phyloP scores from a whole-genome alignment of 2,113 vertebrate genomes.

The Rhipidura dahli region DNA sequence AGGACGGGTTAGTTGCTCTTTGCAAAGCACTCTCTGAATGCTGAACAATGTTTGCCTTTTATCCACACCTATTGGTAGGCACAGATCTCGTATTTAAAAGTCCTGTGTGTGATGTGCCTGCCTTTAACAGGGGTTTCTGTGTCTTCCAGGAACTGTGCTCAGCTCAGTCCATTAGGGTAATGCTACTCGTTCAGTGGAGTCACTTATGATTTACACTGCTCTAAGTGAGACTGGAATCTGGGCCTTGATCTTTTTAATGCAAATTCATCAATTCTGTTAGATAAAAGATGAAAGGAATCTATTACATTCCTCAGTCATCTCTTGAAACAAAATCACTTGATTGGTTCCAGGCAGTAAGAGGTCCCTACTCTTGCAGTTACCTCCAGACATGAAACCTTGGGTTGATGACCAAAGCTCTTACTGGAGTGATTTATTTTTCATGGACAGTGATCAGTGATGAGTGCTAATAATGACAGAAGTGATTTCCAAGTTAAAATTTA shows the following conservation, averaged over 20 bases:
- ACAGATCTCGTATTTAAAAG: not conserved
- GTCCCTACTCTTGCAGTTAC: not conserved
- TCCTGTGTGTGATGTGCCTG: not conserved
- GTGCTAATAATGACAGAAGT: not conserved
- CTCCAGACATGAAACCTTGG: not conserved
- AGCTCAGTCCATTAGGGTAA: not conserved
- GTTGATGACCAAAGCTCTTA: not conserved
- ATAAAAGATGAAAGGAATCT: constrained; percentile 21
- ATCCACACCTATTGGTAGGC: not conserved
- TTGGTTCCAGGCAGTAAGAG: not conserved
- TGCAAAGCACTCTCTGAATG: not conserved
- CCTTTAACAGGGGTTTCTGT: not conserved
- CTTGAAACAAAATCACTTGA: constrained; percentile 18
- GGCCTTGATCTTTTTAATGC: constrained; percentile 28
- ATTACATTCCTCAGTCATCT: not conserved
- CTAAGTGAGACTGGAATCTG: not conserved
- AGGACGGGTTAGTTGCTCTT: not conserved
- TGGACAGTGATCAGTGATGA: not conserved
- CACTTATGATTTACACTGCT: not conserved
- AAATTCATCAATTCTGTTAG: constrained; percentile 44
- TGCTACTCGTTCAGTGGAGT: not conserved
- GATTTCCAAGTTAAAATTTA: not conserved
- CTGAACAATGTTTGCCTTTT: not conserved
- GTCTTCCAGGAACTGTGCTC: not conserved
- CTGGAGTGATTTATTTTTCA: constrained; percentile 12